Base-by-base conservation (phyloP, 2,888 invertebrate genomes). In the Leptinotarsa peninsularis region DNA sequence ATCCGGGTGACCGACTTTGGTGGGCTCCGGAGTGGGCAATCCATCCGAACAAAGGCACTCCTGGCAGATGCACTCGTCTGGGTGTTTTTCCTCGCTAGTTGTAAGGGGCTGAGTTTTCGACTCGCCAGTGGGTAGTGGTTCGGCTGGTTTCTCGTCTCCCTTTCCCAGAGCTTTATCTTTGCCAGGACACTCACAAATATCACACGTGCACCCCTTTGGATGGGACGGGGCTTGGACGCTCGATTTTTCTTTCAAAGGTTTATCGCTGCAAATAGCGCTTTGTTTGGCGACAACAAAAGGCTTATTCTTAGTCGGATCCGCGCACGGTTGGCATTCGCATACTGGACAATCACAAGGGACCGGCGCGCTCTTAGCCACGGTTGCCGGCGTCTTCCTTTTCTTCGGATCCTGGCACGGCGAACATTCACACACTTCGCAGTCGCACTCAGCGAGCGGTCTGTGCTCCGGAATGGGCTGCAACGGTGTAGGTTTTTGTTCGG, bases 61-160 rank as follows among this genome's bases (percentile, higher is more conserved):
- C 2, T 75, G 54, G 50, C 81, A 81, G 3, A 66, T 71, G 73
- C 81, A 81, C 43, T 74, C 70, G n/a, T 69, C 68, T 15, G 80
- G 74, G 43, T 81, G 81, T 2, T 72, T 18, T 58, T 58, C 21
- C 4, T 52, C n/a, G 4, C 17, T 52, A 4, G 66, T 17, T 3
- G 58, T 58, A 0, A 5, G 58, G 14, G 58, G 17, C 7, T 27
- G 15, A 15, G 17, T 63, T 33, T 33, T 63, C 27, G 63, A 33
- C 4, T 27, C 33, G 63, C 14, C 10, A 33, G 58, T 18, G 52
- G 52, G 52, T 14, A n/a, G 17, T n/a, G 15, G 4, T 52, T 52
- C 52, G 4, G 52, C n/a, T 17, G 52, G 52, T n/a, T 52, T 52
- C 52, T 52, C 50, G 50, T 14, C 50, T 17, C 15, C n/a, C 17